Evolutionary conservation across 2,113 vertebrate species (phyloP).

Genomic region (Nyctereutes procyonoides): DNA sequence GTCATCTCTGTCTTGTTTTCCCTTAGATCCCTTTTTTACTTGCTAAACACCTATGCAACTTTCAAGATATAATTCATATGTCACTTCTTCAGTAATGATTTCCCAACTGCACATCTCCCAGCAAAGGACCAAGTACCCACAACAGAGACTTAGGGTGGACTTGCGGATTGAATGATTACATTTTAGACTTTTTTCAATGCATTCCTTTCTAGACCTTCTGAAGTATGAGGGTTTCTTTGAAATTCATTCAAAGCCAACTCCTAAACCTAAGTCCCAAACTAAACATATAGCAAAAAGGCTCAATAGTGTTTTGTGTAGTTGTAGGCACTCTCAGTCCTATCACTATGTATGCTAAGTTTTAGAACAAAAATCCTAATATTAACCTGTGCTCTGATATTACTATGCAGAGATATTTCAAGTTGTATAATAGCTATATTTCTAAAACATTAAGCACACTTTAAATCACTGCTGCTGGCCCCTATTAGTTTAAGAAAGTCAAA

Average conservation of each 20-base stretch:
- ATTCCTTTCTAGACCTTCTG: not conserved
- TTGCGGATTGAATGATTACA: not conserved
- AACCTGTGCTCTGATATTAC: not conserved
- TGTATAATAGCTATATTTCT: not conserved
- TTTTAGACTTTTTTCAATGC: not conserved
- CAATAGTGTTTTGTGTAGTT: not conserved
- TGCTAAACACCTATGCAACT: not conserved
- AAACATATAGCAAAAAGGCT: not conserved
- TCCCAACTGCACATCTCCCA: not conserved
- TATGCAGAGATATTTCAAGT: not conserved
- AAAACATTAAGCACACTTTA: constrained; percentile 5
- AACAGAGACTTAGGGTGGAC: not conserved
- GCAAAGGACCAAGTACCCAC: not conserved
- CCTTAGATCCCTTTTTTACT: not conserved
- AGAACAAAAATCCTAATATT: not conserved
- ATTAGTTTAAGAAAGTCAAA: not conserved
- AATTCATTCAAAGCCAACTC: not conserved
- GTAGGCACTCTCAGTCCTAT: not conserved
- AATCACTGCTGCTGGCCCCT: not conserved
- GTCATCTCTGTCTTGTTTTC: not conserved
- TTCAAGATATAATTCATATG: not conserved
- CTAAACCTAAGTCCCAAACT: not conserved
- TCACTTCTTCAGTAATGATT: not conserved
- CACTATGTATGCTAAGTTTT: no score
- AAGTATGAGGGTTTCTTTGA: not conserved